Base-by-base conservation (phyloP, 2,888 invertebrate genomes). In the Yponomeuta plumbellus region DNA sequence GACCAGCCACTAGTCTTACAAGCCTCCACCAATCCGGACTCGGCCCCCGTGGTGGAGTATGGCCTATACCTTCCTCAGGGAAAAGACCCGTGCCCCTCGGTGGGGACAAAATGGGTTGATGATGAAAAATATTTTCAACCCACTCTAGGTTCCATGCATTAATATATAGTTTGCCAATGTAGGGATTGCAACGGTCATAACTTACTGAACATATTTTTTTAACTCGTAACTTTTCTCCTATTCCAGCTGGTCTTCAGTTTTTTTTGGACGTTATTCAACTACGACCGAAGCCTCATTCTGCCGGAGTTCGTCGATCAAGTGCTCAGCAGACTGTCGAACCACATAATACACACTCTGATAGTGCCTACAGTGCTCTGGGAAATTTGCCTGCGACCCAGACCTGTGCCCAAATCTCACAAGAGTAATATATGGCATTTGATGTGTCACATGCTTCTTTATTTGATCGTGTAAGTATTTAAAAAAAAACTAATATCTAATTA, bases 281-380 rank as follows among this genome's bases (percentile, higher is more conserved):
- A 81, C 61, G 83, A 90, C 67, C 78, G 83, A 67, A 70, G 70
- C 0, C 76, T 90, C 0, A 80, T 90, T 1, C 83, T 79, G 65
- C 90, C 88, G 0, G 70, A 70, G 0, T 80, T 74, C 39, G 68
- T 81, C 0, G 87, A 88, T 52, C 72, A 76, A 17, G 68, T 84
- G 0, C 70, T 90, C 6, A 76, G 79, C 0, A 69, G 72, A 0
- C 67, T 75, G 0, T 80, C 83, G 0, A 89, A 89, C 68, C 90
- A 90, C 13, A 76, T 88, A 0, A 77, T 88, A 17, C 90, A 90
- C 21, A 84, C 89, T 0, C 70, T 77, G 4, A 85, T 89, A 5
- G 67, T 86, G 0, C 84, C 85, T 0, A 71, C 87, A 0, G 82
- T 73, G 0, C 1, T 88, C 0, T 84, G 82, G 80, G 90, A 90